Base-by-base conservation (phyloP, 2,888 invertebrate genomes). In the Platynereis dumerilii region DNA sequence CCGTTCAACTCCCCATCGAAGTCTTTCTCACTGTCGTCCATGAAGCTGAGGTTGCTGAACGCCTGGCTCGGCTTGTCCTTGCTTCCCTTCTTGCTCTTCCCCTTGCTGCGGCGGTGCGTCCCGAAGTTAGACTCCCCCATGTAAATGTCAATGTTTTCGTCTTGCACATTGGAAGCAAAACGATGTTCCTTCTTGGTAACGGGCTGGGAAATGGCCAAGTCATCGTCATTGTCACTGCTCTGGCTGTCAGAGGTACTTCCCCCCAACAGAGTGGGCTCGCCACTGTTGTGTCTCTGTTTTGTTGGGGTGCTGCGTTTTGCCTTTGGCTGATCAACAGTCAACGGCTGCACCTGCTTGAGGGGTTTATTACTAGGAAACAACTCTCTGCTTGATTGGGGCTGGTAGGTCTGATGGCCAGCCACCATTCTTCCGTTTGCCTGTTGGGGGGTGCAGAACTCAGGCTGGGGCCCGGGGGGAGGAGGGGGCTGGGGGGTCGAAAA, bases 11-110 rank as follows among this genome's bases (percentile, higher is more conserved):
- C 29, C 39, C 42, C 48, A 24, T 62, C 62, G 17, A 34, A 29
- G 28, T 64, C 58, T 34, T 57, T 62, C 53, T 64, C 64, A 39
- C 58, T 58, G 26, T 69, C 69, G 29, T 69, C 69, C 64, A 61
- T 64, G 52, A 69, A 69, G 27, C 69, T 69, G 7, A 65, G 62
- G 39, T 69, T 69, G 17, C 67, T 34, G 53, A 69, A 69, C 26
- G 64, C 64, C 27, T 61, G 57, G 1, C 34, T 60, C n/a, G 52
- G 63, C 39, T 67, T 67, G 22, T 66, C 62, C 20, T 60, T 52
- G 10, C 55, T 27, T 22, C 45, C 20, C n/a, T 60, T 67, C 45
- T 61, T 67, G 22, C 53, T 24, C 39, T 62, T 63, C 10, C 58
- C 45, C 45, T 65, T 65, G 17, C 17, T 26, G 28, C 58, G 58